Conservation (phyloP, 2,888 invertebrate species). For the Punctoribates punctum region DNA sequence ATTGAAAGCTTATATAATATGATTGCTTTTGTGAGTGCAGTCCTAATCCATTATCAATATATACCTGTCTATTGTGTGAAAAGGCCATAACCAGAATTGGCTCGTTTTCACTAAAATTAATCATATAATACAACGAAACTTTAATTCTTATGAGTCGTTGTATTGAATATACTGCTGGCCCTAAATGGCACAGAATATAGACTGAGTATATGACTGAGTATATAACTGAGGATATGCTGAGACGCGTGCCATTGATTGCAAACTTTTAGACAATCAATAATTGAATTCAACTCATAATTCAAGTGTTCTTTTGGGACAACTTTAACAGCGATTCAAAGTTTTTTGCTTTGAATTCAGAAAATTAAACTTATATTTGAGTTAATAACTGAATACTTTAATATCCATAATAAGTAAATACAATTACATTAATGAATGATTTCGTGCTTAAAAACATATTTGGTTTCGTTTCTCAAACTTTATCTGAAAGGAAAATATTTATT, state of each 20-base stretch:
- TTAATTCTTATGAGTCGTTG: neutral
- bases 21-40: slow-evolving; percentile 11
- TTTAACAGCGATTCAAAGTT: neutral
- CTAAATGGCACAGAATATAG: neutral
- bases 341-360: neutral
- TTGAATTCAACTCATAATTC: neutral
- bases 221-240: neutral
- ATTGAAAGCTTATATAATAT: slow-evolving; percentile 23
- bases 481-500: slow-evolving; percentile 26
- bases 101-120: slow-evolving; percentile 24
- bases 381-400: too few relatives aligned
- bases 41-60: slow-evolving; percentile 37
- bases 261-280: neutral
- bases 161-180: neutral
- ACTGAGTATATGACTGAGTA: neutral
- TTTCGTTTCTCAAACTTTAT: slow-evolving; percentile 9
- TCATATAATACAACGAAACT: slow-evolving; percentile 27
- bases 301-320: slow-evolving; percentile 1
- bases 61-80: slow-evolving; percentile 36
- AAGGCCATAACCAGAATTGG: slow-evolving; percentile 19
- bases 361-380: too few relatives aligned
- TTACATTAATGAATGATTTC: slow-evolving; percentile 4
- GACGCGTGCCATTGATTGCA: slow-evolving; percentile 21
- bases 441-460: slow-evolving; percentile 4
- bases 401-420: too few relatives aligned